Evolutionary conservation across 2,113 vertebrate genomes (phyloP).

Genomic region (Scomber scombrus): DNA sequence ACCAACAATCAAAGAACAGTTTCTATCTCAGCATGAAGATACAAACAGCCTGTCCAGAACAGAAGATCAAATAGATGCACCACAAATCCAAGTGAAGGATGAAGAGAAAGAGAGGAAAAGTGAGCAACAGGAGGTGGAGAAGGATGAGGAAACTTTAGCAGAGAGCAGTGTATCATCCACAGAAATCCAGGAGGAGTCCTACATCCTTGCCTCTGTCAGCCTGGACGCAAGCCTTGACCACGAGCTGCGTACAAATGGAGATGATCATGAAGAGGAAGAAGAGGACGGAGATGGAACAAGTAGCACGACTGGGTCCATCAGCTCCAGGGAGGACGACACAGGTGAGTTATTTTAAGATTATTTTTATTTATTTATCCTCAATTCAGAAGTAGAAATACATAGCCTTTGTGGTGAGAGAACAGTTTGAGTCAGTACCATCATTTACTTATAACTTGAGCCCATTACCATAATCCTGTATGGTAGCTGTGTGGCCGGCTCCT

Average conservation of each 20-base stretch:
- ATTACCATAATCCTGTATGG: constrained; percentile 6
- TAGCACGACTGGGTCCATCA: constrained; percentile 76
- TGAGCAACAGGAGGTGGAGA: constrained; percentile 48
- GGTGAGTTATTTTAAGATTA: constrained; percentile 84
- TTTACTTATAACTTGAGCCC: constrained; percentile 9
- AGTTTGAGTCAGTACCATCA: background rate
- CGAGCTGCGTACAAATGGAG: constrained; percentile 71
- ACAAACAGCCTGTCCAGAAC: background rate
- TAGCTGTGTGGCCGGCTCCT: constrained; percentile 28
- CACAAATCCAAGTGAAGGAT: constrained; percentile 39
- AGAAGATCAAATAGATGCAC: constrained; percentile 63
- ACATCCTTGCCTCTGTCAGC: background rate
- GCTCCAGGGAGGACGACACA: constrained; percentile 83
- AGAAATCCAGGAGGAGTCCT: constrained; percentile 64
- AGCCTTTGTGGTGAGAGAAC: background rate
- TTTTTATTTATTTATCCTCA: background rate
- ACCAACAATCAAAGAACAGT: constrained; percentile 22
- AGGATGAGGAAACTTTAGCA: constrained; percentile 74
- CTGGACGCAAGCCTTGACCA: constrained; percentile 70
- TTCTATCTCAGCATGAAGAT: constrained; percentile 31
- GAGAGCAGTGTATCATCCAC: constrained; percentile 79
- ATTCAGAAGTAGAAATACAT: background rate
- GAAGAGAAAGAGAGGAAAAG: constrained; percentile 66
- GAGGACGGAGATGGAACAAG: constrained; percentile 80
- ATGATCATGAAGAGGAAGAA: constrained; percentile 64